Conservation (phyloP, 2,797 vertebrate genomes). For the Bradypodion pumilum region DNA sequence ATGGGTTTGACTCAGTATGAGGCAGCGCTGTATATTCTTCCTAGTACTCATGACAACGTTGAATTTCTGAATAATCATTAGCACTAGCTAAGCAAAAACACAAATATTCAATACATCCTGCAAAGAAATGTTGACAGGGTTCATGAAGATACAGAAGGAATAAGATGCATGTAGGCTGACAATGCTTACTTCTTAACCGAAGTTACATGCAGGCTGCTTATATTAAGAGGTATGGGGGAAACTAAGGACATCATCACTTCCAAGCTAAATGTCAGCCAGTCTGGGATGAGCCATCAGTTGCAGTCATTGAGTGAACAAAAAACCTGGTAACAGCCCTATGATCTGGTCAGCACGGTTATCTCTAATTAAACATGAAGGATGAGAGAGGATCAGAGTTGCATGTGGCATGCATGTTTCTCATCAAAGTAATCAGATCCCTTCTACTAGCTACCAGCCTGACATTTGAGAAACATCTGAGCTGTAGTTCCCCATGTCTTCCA, state of each 20-base stretch:
- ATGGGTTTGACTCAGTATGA: neutral
- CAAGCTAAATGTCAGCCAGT: neutral
- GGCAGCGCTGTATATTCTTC: neutral
- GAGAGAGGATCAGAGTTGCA: slow-evolving; percentile 28
- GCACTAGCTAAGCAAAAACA: neutral
- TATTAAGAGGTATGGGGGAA: neutral
- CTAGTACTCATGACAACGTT: neutral
- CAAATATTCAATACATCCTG: neutral
- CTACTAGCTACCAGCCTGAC: slow-evolving; percentile 26
- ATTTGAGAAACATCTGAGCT: slow-evolving; percentile 27
- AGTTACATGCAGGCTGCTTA: too few species aligned
- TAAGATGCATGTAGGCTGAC: neutral
- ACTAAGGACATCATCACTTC: neutral
- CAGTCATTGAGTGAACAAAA: neutral
- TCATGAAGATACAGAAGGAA: neutral
- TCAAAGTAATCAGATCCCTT: slow-evolving; percentile 18
- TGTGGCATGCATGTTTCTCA: slow-evolving; percentile 6
- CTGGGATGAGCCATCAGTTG: neutral
- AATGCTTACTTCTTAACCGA: too few species aligned
- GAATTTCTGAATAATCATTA: neutral
- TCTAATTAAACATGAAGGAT: slow-evolving; percentile 45
- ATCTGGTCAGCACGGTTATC: neutral
- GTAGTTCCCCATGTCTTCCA: slow-evolving; percentile 16
- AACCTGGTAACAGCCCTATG: neutral
- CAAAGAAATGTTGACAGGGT: neutral